Evolutionary conservation across 2,888 invertebrate genomes (phyloP).

Genomic region (Melanargia galathea): DNA sequence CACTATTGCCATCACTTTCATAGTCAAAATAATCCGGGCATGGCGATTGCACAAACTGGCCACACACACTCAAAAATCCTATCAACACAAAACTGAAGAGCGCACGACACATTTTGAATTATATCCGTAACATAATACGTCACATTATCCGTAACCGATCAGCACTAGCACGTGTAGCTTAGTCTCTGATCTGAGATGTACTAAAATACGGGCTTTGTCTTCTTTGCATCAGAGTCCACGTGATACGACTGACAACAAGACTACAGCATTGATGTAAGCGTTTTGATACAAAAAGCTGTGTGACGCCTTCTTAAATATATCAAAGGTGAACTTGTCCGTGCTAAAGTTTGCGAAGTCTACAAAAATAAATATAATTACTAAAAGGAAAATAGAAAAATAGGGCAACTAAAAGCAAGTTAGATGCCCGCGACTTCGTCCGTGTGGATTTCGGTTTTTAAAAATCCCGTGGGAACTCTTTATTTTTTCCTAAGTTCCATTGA

Average conservation of each 20-base stretch:
- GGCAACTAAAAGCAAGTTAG: too few species aligned
- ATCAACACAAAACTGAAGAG: constrained; percentile 48
- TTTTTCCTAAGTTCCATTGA: too few species aligned
- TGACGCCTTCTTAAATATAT: background rate
- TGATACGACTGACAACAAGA: background rate
- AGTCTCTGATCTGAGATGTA: constrained; percentile 48
- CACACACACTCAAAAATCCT: constrained; percentile 48
- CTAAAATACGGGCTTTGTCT: constrained; percentile 42
- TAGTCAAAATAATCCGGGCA: constrained; percentile 65
- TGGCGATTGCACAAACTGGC: constrained; percentile 56
- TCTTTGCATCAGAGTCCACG: background rate
- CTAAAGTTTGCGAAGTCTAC: background rate
- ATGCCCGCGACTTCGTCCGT: too few species aligned
- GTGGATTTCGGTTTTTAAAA: too few species aligned
- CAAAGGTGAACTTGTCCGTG: constrained; percentile 16
- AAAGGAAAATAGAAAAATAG: too few species aligned
- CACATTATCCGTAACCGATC: constrained; percentile 33
- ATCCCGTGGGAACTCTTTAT: too few species aligned
- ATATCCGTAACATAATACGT: constrained; percentile 21
- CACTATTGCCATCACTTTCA: constrained; percentile 50
- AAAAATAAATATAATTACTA: too few species aligned
- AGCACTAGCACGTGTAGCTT: constrained; percentile 46
- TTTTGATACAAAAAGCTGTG: constrained; percentile 9
- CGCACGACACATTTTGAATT: constrained; percentile 43
- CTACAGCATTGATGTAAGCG: background rate